phyloP scores from a whole-genome alignment of 92 coral and sea anemone genomes.

The Muricea muricata region DNA sequence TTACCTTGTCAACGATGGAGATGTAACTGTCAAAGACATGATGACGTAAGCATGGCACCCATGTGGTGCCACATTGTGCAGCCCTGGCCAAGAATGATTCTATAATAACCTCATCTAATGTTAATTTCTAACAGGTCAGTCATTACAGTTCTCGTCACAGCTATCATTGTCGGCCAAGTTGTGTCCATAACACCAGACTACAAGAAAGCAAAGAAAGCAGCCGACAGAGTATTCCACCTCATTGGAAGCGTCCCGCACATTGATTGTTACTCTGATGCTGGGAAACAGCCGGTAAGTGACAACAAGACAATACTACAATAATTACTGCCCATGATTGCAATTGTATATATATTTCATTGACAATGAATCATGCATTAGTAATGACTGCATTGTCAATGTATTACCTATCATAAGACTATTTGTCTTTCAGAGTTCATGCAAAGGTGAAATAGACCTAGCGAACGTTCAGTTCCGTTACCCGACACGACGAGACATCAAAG shows the following conservation, averaged over 20 bases:
- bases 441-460: constrained; percentile 73
- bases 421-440: not conserved
- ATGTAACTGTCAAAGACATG: constrained; percentile 72
- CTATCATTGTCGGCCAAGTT: constrained; percentile 78
- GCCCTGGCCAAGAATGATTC: too few relatives aligned
- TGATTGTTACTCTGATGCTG: constrained; percentile 82
- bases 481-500: constrained; percentile 83
- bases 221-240: constrained; percentile 83
- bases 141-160: constrained; percentile 79
- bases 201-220: constrained; percentile 86
- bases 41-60: constrained; percentile 84
- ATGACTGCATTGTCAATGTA: not conserved
- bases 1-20: constrained; percentile 64
- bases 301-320: too few relatives aligned
- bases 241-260: constrained; percentile 77
- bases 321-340: too few relatives aligned
- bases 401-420: too few relatives aligned
- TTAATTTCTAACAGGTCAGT: constrained; percentile 64
- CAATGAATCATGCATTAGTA: too few relatives aligned
- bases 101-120: too few relatives aligned
- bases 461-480: constrained; percentile 92
- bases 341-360: too few relatives aligned
- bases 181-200: constrained; percentile 90
- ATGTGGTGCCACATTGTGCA: not conserved
- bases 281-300: constrained; percentile 77